A percentile compares a stretch with the other conserved stretches of the same genome.
Evolutionary conservation across 2,888 invertebrate species (phyloP).

Genomic region (Clivina fossor): DNA sequence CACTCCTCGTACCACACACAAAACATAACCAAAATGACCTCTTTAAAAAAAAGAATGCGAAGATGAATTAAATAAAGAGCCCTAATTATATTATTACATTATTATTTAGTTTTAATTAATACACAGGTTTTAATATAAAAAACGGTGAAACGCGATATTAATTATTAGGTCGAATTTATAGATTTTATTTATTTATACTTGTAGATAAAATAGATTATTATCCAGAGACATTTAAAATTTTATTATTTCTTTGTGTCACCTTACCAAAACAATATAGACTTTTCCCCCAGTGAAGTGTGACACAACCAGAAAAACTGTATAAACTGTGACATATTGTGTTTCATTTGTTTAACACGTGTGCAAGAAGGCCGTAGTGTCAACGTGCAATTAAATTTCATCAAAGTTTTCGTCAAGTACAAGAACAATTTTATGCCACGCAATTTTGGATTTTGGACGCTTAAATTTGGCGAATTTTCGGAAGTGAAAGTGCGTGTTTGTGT

Average conservation of each 20-base stretch:
- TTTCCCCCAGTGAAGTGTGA: not conserved
- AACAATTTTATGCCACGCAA: constrained; percentile 11
- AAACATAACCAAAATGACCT: constrained; percentile 55
- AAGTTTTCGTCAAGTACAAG: constrained; percentile 16
- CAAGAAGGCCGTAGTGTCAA: constrained; percentile 18
- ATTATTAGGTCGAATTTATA: constrained; percentile 46
- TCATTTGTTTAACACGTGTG: too few species aligned
- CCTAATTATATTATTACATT: constrained; percentile 49
- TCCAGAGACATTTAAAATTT: not conserved
- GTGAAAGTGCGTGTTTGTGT: constrained; percentile 19
- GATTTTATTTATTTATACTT: constrained; percentile 55
- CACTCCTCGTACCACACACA: constrained; percentile 33
- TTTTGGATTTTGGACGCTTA: constrained; percentile 13
- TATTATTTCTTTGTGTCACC: too few species aligned
- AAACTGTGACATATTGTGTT: not conserved
- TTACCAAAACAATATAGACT: too few species aligned
- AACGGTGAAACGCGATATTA: constrained; percentile 45
- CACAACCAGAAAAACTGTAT: constrained; percentile 1
- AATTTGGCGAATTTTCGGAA: constrained; percentile 5
- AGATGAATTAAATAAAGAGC: constrained; percentile 39
- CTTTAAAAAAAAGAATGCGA: constrained; percentile 43
- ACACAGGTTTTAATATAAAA: constrained; percentile 29
- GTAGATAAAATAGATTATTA: constrained; percentile 49
- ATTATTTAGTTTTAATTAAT: constrained; percentile 47
- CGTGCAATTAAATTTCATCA: constrained; percentile 27